These are phyloP conservation scores for Ennomos fuscantarius DNA, from an alignment of 2,888 invertebrate species.

Conservation along the genomic window DNA sequence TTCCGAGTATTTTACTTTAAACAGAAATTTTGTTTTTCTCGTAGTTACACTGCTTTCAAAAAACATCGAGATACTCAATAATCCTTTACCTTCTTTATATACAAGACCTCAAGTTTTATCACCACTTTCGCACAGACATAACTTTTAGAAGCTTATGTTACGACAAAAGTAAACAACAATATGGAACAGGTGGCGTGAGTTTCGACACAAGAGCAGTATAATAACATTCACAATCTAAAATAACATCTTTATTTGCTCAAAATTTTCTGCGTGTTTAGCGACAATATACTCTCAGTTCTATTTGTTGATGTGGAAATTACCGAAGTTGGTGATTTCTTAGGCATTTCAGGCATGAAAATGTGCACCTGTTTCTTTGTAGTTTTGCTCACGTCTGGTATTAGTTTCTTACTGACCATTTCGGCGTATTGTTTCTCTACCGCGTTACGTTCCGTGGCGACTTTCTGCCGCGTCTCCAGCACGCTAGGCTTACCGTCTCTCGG, in stretches of 20 bases:
- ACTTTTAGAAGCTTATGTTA: too few species aligned
- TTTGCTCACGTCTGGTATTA: slow-evolving; percentile 71
- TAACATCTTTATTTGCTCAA: slow-evolving; percentile 46
- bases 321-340: slow-evolving; percentile 71
- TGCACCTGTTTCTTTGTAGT: slow-evolving; percentile 88
- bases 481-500: slow-evolving; percentile 61
- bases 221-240: slow-evolving; percentile 9
- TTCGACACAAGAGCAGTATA: background rate
- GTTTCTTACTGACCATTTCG: slow-evolving; percentile 71
- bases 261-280: slow-evolving; percentile 54
- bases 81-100: too few species aligned
- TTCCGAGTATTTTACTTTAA: too few species aligned
- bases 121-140: too few species aligned
- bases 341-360: slow-evolving; percentile 89
- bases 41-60: too few species aligned
- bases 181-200: too few species aligned
- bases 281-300: slow-evolving; percentile 67
- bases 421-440: slow-evolving; percentile 77
- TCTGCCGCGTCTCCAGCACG: slow-evolving; percentile 70
- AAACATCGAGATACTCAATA: too few species aligned
- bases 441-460: slow-evolving; percentile 65
- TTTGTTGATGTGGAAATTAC: slow-evolving; percentile 63
- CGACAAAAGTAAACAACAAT: too few species aligned
- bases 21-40: too few species aligned
- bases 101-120: too few species aligned